Evolutionary conservation across 2,797 vertebrate species (phyloP), one percentile per base, ranked within the genome.

Genomic region (Parambassis ranga): DNA sequence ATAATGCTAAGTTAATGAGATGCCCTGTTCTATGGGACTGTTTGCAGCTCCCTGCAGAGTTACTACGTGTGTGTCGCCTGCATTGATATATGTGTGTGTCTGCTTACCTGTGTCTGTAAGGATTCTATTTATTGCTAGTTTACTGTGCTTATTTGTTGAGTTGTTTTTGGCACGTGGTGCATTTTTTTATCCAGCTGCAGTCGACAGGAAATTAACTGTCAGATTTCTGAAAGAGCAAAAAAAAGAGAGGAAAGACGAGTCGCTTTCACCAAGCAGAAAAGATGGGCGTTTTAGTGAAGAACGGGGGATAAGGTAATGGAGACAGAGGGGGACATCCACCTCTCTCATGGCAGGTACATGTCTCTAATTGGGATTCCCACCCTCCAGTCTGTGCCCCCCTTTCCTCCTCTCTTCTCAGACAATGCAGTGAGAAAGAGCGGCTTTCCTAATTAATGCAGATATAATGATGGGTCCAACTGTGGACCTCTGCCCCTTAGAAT

Each of bases 401-500:
- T 31, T 22, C 28, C 56, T 75, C 44, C 78, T 78, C 58, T 24
- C 47, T 35, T 62, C 39, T 65, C 63, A 78, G 56, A 82, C 76
- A 81, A 71, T 75, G 61, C 53, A 59, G 66, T 32, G 50, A 75
- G 66, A 73, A 72, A 71, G 62, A 23, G 57, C 61, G 27, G 15
- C 37, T 67, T 67, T 71, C 66, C 75, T 89, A 91, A 92, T 91
- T 81, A 87, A 91, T 88, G 87, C 85, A 83, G 83, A 76, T 87
- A 86, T 90, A 90, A 91, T 89, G 86, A 91, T 86, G 76, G 78
- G 75, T 82, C 86, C 82, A 75, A 65, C 82, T 84, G 84, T 86
- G 83, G 87, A 84, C 84, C 84, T 88, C 65, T 77, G 79, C 66
- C 79, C 88, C 73, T 73, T 48, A 35, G 82, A 74, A 84, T 85